Evolutionary conservation across 1,140 invertebrate genomes (phyloP), one percentile per base, ranked within the genome.

Genomic region (Belonocnema kinseyi): DNA sequence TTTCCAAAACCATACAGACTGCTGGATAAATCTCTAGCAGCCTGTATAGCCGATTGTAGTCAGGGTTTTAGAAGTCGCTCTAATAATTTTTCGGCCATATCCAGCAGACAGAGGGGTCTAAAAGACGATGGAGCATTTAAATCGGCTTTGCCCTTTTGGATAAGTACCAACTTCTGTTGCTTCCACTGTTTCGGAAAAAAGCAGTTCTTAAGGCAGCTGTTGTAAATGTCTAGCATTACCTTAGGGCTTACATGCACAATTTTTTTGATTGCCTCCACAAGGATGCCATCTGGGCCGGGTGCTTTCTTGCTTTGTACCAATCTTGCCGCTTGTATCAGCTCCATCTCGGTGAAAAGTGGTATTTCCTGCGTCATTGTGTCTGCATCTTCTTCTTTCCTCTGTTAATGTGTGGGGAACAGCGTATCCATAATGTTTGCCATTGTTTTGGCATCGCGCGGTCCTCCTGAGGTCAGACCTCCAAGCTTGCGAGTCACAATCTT

Each of bases 41-140:
- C 6, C 51, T 73, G 16, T 78, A 80, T 16, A 40, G 74, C 21
- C 81, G 82, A 26, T 74, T 79, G 56, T 73, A 89, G 16, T 54
- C 79, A 58, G 17, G 66, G 53, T 11, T 83, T 17, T 0, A 90
- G 75, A 0, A 91, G 51, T 3, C 87, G 77, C 72, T 92, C 90
- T 6, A 87, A 73, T 0, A 90, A 56, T 53, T 92, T 91, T 0
- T 86, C 88, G 4, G 88, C 50, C 2, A 85, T 77, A 21, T 88
- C 84, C 2, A 90, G 77, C 8, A 90, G 75, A 14, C 33, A 40
- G 7, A 40, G 33, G 3, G 88, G 3, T 33, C 72, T 19, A 76
- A 75, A 8, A 33, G 61, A n/a, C 66, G 3, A 17, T 77, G 73
- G 13, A 82, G n/a, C n/a, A n/a, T n/a, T n/a, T n/a, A n/a, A n/a